Evolutionary conservation across 2,888 invertebrate species (phyloP), one percentile per base, ranked within the genome.

Genomic region (Laspeyria flexula): DNA sequence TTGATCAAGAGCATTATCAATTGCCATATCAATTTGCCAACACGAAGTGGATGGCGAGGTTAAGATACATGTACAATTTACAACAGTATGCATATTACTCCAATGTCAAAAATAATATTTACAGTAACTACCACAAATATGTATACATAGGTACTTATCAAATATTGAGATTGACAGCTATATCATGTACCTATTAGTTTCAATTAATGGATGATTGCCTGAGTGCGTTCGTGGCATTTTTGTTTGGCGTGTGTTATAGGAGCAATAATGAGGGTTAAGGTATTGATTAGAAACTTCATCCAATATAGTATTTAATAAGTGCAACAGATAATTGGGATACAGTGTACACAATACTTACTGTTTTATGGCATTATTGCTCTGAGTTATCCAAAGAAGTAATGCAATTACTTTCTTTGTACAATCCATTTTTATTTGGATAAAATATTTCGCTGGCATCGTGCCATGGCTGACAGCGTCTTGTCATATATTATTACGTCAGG

Each of bases 1-100:
- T 75, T 75, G 30, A 70, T 38, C 68, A 60, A 72, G 61, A 77
- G 67, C 71, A 56, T 61, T 55, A 49, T n/a, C n/a, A n/a, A n/a
- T n/a, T n/a, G n/a, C n/a, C n/a, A n/a, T n/a, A n/a, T n/a, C n/a
- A 60, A 79, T 83, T 84, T 83, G 81, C 82, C 83, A 84, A 83
- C 79, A 83, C 73, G 78, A 79, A 76, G 70, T 70, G 55, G 50
- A 73, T 67, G 52, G 64, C 75, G 77, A 81, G 79, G 72, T 41
- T 38, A 29, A 23, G 16, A 37, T 30, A 47, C n/a, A 40, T 11
- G 12, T 50, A 48, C 40, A 53, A 43, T 45, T 54, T 58, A 45
- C 42, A 46, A 44, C 44, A 38, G 29, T 12, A 33, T 35, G 53
- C 37, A 51, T 43, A 56, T 59, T 55, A 64, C 16, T 52, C 38